Base-by-base conservation (phyloP, 1,140 invertebrate species). In the Schlechtendalia chinensis region DNA sequence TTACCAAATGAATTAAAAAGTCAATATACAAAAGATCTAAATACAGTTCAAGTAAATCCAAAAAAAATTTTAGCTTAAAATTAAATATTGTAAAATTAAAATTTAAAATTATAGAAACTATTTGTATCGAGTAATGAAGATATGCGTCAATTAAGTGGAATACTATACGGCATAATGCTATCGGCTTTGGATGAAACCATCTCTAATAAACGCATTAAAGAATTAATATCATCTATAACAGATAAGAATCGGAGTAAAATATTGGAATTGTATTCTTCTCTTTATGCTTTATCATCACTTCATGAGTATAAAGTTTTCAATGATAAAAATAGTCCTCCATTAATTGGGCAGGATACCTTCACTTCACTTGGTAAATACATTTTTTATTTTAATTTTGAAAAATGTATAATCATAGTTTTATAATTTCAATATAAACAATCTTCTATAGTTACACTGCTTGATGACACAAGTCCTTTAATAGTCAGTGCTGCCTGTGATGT, bases 51-150 rank as follows among this genome's bases (percentile, higher is more conserved):
- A 24, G 75, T 79, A 63, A 39, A 39, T 39, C 8, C 32, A 39
- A 39, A 4, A 39, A 39, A 39, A 4, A 8, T 39, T 39, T 39
- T 39, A 8, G 3, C 14, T 63, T n/a, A 12, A 50, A 1, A 50
- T 32, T 27, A 45, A n/a, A 19, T 22, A 24, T 10, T 24, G 29
- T 0, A 24, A 39, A 77, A 77, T 1, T 0, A 59, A 39, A 22
- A 45, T 14, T 19, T 59, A 27, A 53, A 91, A 89, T 85, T 91
- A 4, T 85, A 88, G 82, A 89, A 88, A 82, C 87, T 93, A 67
- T 88, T 93, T 67, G 89, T 87, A 39, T 91, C 90, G n/a, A 90
- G 89, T 12, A 91, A 91, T 82, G 92, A 93, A 83, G 91, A 93
- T 59, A 87, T 94, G n/a, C 87, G 93, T 54, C 90, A 92, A 83